Base-by-base conservation (phyloP, 2,888 invertebrate species). In the Drosophila anomalata region DNA sequence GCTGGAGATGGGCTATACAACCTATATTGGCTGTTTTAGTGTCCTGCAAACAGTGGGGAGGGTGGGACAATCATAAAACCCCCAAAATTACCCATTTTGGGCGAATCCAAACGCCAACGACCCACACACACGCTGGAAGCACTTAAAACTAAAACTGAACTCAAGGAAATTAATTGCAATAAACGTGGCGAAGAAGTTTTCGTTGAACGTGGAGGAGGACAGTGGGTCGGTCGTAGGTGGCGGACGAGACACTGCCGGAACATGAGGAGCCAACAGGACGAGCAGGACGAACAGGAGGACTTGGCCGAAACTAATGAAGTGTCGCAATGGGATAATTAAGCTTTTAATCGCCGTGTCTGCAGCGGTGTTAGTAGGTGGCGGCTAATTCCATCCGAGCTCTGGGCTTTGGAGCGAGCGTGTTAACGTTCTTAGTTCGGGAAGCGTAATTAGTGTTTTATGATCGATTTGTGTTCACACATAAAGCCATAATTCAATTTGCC, bases 241-340 rank as follows among this genome's bases (percentile, higher is more conserved):
- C 17, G 41, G 17, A 36, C n/a, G 22, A 29, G 53, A n/a, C 39
- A 31, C 9, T 20, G 52, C 42, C 33, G 48, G 12, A 47, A 54
- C 24, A 36, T 46, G 29, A 53, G 46, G 44, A 58, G 50, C 42
- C 47, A 61, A 39, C 48, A 60, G 62, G 50, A 36, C 70, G 81
- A 56, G 53, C 71, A 65, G 67, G 65, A 65, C 73, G 65, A 56
- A 55, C 71, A 65, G 67, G 65, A 65, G 70, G 65, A 65, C 73
- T 80, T 87, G 65, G 72, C 55, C 67, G 56, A 75, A 83, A 79
- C 88, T 83, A 87, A 85, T 83, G 82, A 88, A 88, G 83, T 87
- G 84, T 86, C 84, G 86, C 84, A 82, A 75, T 88, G 84, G 84
- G 87, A 82, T 84, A 84, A 84, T 84, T 84, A 82, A 83, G 84